Evolutionary conservation across 2,888 invertebrate species (phyloP).

Genomic region (Cecidostiba fungosa): DNA sequence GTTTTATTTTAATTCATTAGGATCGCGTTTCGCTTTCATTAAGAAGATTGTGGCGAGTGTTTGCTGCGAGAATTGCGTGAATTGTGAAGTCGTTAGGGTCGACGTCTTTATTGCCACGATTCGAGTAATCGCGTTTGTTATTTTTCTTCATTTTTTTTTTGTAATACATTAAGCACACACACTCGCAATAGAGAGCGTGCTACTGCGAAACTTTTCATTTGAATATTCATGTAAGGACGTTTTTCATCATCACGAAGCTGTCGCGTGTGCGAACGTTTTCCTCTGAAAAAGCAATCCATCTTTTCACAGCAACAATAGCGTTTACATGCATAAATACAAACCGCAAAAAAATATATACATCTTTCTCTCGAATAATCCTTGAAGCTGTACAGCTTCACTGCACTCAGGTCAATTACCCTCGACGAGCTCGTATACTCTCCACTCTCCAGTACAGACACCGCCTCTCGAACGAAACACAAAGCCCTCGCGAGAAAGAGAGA

Average conservation of each 20-base stretch:
- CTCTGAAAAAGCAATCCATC: not conserved
- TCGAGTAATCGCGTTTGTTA: not conserved
- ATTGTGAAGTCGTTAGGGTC: not conserved
- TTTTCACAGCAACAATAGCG: not conserved
- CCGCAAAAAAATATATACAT: not conserved
- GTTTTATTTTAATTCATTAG: not conserved
- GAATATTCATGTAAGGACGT: not conserved
- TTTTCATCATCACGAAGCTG: not conserved
- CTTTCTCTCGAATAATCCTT: not conserved
- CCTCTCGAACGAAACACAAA: not conserved
- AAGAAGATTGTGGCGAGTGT: not conserved
- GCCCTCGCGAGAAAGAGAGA: not conserved
- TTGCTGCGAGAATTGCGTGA: not conserved
- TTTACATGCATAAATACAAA: not conserved
- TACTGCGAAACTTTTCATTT: not conserved
- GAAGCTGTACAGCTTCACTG: not conserved
- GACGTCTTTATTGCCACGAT: not conserved
- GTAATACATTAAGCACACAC: not conserved
- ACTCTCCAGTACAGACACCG: constrained; percentile 8
- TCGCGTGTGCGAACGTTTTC: not conserved
- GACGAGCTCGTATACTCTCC: not conserved
- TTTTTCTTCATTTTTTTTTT: not conserved
- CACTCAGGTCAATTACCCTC: not conserved
- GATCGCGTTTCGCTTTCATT: not conserved
- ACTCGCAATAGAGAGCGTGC: not conserved